Conservation (phyloP, 2,113 vertebrate genomes). For the Edolisoma coerulescens region DNA sequence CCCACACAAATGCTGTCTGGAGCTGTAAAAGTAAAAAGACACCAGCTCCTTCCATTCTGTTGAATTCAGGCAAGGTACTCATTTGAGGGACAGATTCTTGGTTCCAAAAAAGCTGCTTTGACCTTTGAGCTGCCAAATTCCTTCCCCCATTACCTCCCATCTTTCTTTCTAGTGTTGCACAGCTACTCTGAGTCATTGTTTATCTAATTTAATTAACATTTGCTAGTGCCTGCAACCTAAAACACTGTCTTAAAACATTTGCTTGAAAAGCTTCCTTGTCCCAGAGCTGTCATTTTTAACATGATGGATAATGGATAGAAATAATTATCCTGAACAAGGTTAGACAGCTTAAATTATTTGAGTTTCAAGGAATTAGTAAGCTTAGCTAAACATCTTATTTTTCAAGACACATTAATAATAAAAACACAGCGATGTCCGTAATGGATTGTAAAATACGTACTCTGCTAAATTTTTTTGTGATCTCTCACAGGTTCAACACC, state of each 20-base stretch:
- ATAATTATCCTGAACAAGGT: conserved; percentile 76
- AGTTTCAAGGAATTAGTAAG: conserved; percentile 74
- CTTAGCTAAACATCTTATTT: conserved; percentile 75
- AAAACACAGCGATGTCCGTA: neutral
- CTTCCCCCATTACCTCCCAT: conserved; percentile 25
- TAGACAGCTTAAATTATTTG: conserved; percentile 77
- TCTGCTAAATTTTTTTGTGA: neutral
- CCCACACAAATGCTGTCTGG: neutral
- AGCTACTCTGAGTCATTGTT: conserved; percentile 77
- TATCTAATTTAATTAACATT: conserved; percentile 81
- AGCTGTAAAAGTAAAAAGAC: neutral
- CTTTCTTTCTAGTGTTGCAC: conserved; percentile 49
- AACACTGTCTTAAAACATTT: conserved; percentile 79
- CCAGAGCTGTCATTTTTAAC: conserved; percentile 78
- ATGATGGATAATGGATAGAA: conserved; percentile 79
- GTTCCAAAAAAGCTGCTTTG: conserved; percentile 31
- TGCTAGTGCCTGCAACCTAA: conserved; percentile 72
- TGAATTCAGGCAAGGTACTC: conserved; percentile 21
- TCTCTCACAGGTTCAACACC: conserved; percentile 58
- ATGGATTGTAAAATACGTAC: conserved; percentile 4
- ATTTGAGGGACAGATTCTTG: neutral
- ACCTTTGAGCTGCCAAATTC: conserved; percentile 63
- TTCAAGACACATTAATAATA: conserved; percentile 59
- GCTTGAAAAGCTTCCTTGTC: conserved; percentile 76
- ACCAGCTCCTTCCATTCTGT: neutral